A percentile compares a stretch with the other conserved stretches of the same genome.
These are phyloP conservation scores for Nomada goodeniana DNA, from an alignment of 2,888 invertebrate species.

Conservation along the genomic window DNA sequence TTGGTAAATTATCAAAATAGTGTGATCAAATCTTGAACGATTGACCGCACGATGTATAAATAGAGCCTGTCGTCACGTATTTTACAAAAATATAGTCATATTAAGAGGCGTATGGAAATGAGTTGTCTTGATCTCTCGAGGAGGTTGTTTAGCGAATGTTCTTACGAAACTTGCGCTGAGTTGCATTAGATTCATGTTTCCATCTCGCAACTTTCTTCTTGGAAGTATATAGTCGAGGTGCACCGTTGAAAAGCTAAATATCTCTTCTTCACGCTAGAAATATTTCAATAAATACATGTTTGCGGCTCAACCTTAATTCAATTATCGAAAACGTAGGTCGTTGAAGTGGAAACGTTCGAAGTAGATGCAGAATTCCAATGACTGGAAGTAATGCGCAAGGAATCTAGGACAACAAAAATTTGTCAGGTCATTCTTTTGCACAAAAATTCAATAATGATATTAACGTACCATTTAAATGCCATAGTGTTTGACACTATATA, in stretches of 20 bases:
- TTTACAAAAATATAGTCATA: conserved; percentile 56
- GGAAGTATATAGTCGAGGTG: not conserved
- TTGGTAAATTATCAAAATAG: not conserved
- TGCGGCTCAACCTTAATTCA: not conserved
- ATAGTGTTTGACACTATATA: not conserved
- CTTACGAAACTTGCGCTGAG: conserved; percentile 39
- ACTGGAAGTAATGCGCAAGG: not conserved
- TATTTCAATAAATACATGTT: not conserved
- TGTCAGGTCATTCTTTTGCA: too few relatives aligned
- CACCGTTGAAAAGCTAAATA: not conserved
- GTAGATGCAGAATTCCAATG: not conserved
- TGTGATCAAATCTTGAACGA: conserved; percentile 29
- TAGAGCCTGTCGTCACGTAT: conserved; percentile 73
- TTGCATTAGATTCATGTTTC: conserved; percentile 26
- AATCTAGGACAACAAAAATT: too few relatives aligned
- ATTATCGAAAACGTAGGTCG: conserved; percentile 4
- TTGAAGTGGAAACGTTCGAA: too few relatives aligned
- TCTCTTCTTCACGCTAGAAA: not conserved
- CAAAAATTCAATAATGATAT: too few relatives aligned
- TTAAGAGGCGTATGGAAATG: conserved; percentile 61
- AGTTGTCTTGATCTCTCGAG: conserved; percentile 42
- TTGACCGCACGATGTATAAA: conserved; percentile 70
- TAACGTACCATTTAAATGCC: too few relatives aligned
- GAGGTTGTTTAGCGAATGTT: conserved; percentile 28
- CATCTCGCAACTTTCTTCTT: not conserved